phyloP scores from a whole-genome alignment of 2,113 vertebrate species.

The Menura novaehollandiae region DNA sequence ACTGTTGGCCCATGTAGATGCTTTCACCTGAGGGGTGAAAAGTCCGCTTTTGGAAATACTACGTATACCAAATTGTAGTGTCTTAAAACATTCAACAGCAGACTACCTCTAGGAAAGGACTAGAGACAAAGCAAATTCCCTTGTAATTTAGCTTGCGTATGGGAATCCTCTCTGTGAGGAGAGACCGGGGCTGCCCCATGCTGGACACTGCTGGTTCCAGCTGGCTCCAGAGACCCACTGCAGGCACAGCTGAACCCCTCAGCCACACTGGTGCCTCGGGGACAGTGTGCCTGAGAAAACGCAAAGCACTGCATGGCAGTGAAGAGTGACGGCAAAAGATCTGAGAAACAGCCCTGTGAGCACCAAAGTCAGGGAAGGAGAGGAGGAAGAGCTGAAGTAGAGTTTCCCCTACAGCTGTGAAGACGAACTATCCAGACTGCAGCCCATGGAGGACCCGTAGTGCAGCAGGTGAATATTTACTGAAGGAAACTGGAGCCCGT shows the following conservation, averaged over 20 bases:
- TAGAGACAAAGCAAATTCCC: neutral
- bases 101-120: neutral
- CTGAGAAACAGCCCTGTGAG: neutral
- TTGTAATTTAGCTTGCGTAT: neutral
- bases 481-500: neutral
- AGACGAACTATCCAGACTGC: neutral
- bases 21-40: neutral
- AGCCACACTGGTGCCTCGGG: rapidly evolving
- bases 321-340: neutral
- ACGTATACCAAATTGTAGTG: neutral
- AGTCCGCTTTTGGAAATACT: neutral
- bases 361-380: neutral
- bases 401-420: rapidly evolving
- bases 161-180: neutral
- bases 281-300: neutral
- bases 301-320: neutral
- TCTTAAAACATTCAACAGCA: neutral
- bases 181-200: rapidly evolving
- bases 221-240: rapidly evolving
- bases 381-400: neutral
- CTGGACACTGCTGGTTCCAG: neutral
- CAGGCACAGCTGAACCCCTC: neutral
- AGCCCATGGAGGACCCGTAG: neutral
- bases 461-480: neutral
- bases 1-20: neutral